These are phyloP conservation scores for Cyclina sinensis DNA, from an alignment of 1,140 invertebrate species.

Conservation along the genomic window DNA sequence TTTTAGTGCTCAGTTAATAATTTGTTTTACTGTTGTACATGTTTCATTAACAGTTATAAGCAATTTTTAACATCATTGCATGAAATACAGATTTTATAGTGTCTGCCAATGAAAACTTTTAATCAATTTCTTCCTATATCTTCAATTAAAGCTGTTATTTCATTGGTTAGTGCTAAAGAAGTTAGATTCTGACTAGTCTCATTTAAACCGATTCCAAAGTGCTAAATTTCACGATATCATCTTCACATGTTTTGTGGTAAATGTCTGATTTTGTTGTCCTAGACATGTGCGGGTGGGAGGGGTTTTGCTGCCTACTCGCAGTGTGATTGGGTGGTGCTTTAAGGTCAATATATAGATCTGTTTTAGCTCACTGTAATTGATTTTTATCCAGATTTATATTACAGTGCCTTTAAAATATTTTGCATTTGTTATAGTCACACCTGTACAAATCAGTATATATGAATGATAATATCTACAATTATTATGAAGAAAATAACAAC, in stretches of 20 bases:
- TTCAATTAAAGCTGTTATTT: not conserved
- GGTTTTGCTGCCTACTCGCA: too few species aligned
- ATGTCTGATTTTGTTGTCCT: too few species aligned
- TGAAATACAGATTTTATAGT: not conserved
- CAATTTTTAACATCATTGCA: not conserved
- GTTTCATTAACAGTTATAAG: not conserved
- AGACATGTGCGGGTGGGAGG: too few species aligned
- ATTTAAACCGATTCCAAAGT: conserved; percentile 31
- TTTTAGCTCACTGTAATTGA: not conserved
- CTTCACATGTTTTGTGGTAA: not conserved
- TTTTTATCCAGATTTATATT: not conserved
- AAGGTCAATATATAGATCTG: not conserved
- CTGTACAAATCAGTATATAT: too few species aligned
- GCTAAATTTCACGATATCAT: not conserved
- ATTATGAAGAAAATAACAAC: too few species aligned
- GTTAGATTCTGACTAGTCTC: not conserved
- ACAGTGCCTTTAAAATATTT: too few species aligned
- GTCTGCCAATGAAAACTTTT: conserved; percentile 2
- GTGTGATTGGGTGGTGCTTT: conserved; percentile 14
- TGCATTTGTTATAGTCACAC: too few species aligned
- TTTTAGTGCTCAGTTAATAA: conserved; percentile 34
- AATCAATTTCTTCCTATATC: not conserved
- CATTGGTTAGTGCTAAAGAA: not conserved
- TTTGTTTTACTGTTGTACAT: conserved; percentile 24
- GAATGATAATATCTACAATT: too few species aligned